Evolutionary conservation across 2,113 vertebrate species (phyloP), one percentile per base, ranked within the genome.

Genomic region (Melanerpes aurifrons): DNA sequence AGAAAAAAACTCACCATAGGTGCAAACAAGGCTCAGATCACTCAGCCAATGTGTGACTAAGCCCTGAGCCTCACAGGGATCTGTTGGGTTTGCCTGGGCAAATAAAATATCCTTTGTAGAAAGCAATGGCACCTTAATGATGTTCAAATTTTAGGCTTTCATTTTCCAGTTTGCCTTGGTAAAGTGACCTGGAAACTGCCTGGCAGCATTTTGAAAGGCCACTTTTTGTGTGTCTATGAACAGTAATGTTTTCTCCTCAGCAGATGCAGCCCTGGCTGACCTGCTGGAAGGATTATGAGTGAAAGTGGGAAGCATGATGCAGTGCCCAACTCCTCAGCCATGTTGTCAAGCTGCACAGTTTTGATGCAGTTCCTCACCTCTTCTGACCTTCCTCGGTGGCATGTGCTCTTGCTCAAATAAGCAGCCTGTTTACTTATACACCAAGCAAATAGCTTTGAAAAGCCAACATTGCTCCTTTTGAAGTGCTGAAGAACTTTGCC

Each of bases 91-190:
- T 92, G 16, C 47, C 15, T 31, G 45, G 54, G 17, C 14, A 87
- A 82, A 94, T 82, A 66, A 92, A 61, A 50, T 61, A 10, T 48
- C 45, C 20, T 82, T 66, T 79, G 54, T 92, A 50, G 86, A 89
- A 85, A 45, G 9, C n/a, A 29, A 72, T 92, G 78, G 63, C 59
- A 70, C 22, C 17, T 15, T 57, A 6, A 62, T 6, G 28, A 28
- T 89, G 2, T 82, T 90, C 32, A 71, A 1, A 78, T 84, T 67
- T 74, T 86, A 57, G 76, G 25, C 70, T 93, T 89, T 78, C 64
- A 83, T 95, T 93, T 93, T 92, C 86, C 80, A 78, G 37, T 92
- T 93, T 82, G 16, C 62, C 17, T 26, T 80, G 59, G 54, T 81
- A 25, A 74, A 78, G 28, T 43, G 83, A 66, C 82, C 29, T 5